These are phyloP conservation scores for Chunga burmeisteri DNA, from an alignment of 2,113 vertebrate genomes.

Conservation along the genomic window DNA sequence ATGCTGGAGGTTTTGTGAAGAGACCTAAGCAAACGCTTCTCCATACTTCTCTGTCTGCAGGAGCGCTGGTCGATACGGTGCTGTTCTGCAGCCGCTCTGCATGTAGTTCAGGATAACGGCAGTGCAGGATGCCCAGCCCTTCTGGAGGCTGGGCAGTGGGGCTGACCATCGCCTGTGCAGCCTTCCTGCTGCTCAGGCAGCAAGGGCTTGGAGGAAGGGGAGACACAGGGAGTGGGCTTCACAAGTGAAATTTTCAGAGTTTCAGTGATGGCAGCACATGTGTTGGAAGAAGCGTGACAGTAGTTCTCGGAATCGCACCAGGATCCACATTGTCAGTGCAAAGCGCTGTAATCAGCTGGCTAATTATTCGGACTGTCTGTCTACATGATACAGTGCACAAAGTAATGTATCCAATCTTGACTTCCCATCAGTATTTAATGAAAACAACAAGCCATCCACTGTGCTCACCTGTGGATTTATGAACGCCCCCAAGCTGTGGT, in stretches of 20 bases:
- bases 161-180: neutral
- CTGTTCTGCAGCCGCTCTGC: no score
- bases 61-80: rapidly evolving
- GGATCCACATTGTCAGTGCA: rapidly evolving
- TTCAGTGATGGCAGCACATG: neutral
- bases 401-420: neutral
- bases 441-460: neutral
- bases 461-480: neutral
- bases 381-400: neutral
- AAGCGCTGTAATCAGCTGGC: neutral
- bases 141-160: neutral
- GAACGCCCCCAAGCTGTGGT: neutral
- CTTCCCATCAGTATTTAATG: neutral
- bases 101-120: rapidly evolving
- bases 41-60: rapidly evolving
- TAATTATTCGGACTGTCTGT: neutral
- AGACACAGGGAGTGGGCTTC: neutral
- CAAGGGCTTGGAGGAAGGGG: neutral
- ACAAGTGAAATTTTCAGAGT: no score
- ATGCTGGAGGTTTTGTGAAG: neutral
- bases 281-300: rapidly evolving
- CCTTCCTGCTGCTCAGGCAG: rapidly evolving
- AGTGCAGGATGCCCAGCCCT: rapidly evolving
- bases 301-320: neutral
- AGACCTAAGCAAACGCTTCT: neutral